Percentiles rank a stretch among this genome's conserved stretches.
These are phyloP conservation scores for Xenopus petersii DNA, from an alignment of 2,797 vertebrate species.

Conservation along the genomic window DNA sequence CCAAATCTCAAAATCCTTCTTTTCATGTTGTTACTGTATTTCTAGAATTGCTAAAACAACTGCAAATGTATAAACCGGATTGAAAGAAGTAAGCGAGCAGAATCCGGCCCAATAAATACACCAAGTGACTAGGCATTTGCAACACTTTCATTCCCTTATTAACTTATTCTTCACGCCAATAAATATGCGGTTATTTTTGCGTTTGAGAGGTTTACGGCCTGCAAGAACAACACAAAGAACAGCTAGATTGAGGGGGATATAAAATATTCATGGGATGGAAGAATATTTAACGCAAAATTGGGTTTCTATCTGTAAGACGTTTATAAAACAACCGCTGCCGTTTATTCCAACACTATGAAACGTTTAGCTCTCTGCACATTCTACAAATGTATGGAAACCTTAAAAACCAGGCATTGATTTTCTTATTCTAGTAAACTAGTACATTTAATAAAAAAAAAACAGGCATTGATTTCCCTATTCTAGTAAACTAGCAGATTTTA, in stretches of 20 bases:
- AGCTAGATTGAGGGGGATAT: slow-evolving; percentile 35
- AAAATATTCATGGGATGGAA: slow-evolving; percentile 47
- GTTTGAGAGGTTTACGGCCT: slow-evolving; percentile 44
- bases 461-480: too few species aligned
- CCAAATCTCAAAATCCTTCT: too few species aligned
- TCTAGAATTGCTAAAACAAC: slow-evolving; percentile 31
- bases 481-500: too few species aligned
- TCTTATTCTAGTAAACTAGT: too few species aligned
- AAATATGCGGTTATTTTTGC: slow-evolving; percentile 43
- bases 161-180: slow-evolving; percentile 36
- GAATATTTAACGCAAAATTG: slow-evolving; percentile 47
- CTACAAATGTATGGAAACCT: not conserved
- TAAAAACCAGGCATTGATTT: too few species aligned
- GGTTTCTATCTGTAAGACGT: slow-evolving; percentile 34
- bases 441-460: too few species aligned
- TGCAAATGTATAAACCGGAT: slow-evolving; percentile 40
- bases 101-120: slow-evolving; percentile 39
- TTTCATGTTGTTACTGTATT: slow-evolving; percentile 42
- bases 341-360: slow-evolving; percentile 23
- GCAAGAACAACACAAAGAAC: slow-evolving; percentile 39
- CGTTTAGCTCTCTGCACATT: not conserved
- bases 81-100: slow-evolving; percentile 30
- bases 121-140: slow-evolving; percentile 19
- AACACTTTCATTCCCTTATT: slow-evolving; percentile 38
- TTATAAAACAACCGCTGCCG: slow-evolving; percentile 11